Evolutionary conservation across 2,797 vertebrate genomes (phyloP).

Genomic region (Leptodactylus fallax): DNA sequence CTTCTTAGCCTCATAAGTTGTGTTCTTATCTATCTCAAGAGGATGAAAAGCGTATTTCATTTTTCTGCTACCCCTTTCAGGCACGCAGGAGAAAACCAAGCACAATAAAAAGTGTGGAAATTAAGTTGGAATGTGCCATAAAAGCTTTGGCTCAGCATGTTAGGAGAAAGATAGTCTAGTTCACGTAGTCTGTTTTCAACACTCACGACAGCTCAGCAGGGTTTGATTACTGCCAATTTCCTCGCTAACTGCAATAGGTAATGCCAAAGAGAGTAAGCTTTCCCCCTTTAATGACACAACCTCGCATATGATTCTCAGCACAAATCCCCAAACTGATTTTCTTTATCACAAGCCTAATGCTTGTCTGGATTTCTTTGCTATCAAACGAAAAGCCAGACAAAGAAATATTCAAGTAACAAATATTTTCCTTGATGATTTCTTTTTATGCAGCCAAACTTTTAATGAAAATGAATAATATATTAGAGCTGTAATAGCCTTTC

Average conservation of each 20-base stretch:
- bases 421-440: constrained; percentile 30
- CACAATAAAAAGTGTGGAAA: constrained; percentile 63
- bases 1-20: constrained; percentile 56
- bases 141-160: constrained; percentile 64
- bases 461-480: constrained; percentile 53
- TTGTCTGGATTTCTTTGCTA: constrained; percentile 49
- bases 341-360: constrained; percentile 52
- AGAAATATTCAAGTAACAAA: constrained; percentile 40
- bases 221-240: constrained; percentile 64
- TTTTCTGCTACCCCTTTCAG: constrained; percentile 55
- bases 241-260: constrained; percentile 61
- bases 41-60: constrained; percentile 61
- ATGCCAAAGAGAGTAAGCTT: constrained; percentile 60
- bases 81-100: constrained; percentile 55
- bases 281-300: constrained; percentile 59
- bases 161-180: constrained; percentile 60
- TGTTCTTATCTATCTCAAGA: constrained; percentile 61
- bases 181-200: constrained; percentile 59
- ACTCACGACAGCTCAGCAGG: constrained; percentile 60
- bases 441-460: constrained; percentile 27
- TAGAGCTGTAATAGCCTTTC: constrained; percentile 23
- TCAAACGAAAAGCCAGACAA: constrained; percentile 46
- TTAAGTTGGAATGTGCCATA: constrained; percentile 63
- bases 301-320: constrained; percentile 52
- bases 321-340: constrained; percentile 54